Evolutionary conservation across 2,113 vertebrate species (phyloP).

Genomic region (Campylorhamphus procurvoides): DNA sequence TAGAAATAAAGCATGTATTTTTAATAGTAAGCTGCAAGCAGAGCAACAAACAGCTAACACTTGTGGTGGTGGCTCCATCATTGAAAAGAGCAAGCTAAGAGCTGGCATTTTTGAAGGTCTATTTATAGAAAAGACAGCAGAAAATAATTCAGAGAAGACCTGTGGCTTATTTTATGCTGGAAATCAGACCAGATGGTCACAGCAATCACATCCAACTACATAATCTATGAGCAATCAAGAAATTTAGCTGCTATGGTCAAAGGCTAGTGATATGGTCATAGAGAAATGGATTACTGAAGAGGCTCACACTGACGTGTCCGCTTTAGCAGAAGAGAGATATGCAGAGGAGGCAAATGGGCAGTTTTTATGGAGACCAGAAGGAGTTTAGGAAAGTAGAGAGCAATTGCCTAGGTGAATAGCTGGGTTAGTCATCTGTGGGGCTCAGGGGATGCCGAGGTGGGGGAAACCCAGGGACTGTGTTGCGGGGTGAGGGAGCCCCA

Average conservation of each 20-base stretch:
- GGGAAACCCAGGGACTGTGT: neutral
- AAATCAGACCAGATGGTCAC: slow-evolving; percentile 44
- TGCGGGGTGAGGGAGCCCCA: neutral
- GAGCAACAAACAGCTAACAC: neutral
- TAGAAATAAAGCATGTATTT: slow-evolving; percentile 54
- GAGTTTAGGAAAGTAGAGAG: neutral
- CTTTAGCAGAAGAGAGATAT: neutral
- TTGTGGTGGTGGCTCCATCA: slow-evolving; percentile 12
- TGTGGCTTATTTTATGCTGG: neutral
- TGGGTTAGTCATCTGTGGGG: accelerated
- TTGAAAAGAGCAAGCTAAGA: neutral
- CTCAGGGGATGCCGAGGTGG: accelerated
- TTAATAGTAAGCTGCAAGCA: slow-evolving; percentile 48
- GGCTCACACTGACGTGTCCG: accelerated
- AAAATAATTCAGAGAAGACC: slow-evolving; percentile 56
- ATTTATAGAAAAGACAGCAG: slow-evolving; percentile 42
- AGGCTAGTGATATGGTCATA: accelerated
- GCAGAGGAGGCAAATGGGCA: neutral
- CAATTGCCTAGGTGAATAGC: neutral
- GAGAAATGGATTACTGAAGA: neutral
- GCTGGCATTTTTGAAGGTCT: slow-evolving; percentile 31
- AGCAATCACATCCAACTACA: slow-evolving; percentile 4
- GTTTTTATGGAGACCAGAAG: neutral
- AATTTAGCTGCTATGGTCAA: neutral
- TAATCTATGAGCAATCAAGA: slow-evolving; percentile 31